phyloP scores from a whole-genome alignment of 2,888 invertebrate species.

The Drosophila colorata region DNA sequence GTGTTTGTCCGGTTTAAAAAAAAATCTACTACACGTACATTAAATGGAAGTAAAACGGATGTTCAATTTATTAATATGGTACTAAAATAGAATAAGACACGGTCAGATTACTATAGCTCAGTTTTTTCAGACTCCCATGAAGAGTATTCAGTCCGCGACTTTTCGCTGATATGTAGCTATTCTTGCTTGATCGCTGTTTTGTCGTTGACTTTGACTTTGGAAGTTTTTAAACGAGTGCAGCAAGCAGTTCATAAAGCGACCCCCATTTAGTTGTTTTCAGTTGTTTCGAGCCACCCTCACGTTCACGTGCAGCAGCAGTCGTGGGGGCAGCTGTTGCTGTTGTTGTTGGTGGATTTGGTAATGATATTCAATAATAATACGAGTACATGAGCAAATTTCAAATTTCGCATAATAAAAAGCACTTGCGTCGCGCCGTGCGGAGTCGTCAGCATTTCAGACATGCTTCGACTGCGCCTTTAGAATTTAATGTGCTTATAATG shows the following conservation, averaged over 20 bases:
- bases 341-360: slow-evolving; percentile 40
- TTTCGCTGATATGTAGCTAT: not conserved
- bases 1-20: too few relatives aligned
- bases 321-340: slow-evolving; percentile 18
- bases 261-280: slow-evolving; percentile 48
- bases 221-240: slow-evolving; percentile 30
- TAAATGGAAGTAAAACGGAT: too few relatives aligned
- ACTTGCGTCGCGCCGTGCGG: slow-evolving; percentile 53
- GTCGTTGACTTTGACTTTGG: slow-evolving; percentile 57
- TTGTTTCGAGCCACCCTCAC: slow-evolving; percentile 45
- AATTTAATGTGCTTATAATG: slow-evolving; percentile 82
- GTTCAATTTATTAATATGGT: too few relatives aligned
- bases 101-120: too few relatives aligned
- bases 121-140: too few relatives aligned
- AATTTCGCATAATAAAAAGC: slow-evolving; percentile 73
- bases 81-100: too few relatives aligned
- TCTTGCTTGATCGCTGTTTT: not conserved
- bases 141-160: slow-evolving; percentile 4
- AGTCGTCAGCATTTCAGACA: slow-evolving; percentile 64
- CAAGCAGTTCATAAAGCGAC: slow-evolving; percentile 55
- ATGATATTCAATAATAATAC: slow-evolving; percentile 77
- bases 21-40: too few relatives aligned
- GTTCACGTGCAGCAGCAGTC: slow-evolving; percentile 30
- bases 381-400: slow-evolving; percentile 61
- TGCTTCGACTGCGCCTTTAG: slow-evolving; percentile 75